phyloP scores from a whole-genome alignment of 2,113 vertebrate genomes.

The Archilochus colubris region DNA sequence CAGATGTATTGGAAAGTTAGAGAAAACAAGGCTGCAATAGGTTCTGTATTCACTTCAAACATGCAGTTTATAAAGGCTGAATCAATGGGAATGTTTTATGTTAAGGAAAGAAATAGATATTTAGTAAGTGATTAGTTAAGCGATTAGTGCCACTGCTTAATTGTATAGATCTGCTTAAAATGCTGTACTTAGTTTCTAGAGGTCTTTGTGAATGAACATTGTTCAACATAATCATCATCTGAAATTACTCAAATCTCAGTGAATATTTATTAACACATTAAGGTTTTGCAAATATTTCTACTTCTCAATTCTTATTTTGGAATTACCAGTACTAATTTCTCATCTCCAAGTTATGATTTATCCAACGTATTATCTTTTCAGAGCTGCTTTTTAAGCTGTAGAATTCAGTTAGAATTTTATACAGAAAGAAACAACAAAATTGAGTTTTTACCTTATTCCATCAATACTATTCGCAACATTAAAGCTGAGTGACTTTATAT shows the following conservation, averaged over 20 bases:
- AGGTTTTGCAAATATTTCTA: conserved; percentile 47
- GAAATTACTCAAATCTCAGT: conserved; percentile 26
- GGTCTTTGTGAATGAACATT: conserved; percentile 24
- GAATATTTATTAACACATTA: conserved; percentile 34
- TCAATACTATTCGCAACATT: neutral
- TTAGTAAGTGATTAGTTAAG: neutral
- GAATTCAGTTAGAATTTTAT: neutral
- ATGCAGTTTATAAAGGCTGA: neutral
- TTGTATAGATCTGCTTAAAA: conserved; percentile 27
- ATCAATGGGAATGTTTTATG: neutral
- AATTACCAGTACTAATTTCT: neutral
- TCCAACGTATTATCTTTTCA: neutral
- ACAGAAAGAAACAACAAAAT: neutral
- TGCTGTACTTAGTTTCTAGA: neutral
- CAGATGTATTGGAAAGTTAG: neutral
- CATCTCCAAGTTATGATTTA: conserved; percentile 8
- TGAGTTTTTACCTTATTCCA: neutral
- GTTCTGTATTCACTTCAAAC: neutral
- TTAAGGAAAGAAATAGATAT: neutral
- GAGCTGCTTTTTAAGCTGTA: neutral
- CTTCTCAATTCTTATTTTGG: neutral
- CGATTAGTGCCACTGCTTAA: neutral
- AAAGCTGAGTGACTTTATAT: neutral
- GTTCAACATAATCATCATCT: conserved; percentile 9
- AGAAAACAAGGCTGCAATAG: neutral